These are phyloP conservation scores for Nebria ingens DNA, from an alignment of 1,140 invertebrate genomes.

Conservation along the genomic window DNA sequence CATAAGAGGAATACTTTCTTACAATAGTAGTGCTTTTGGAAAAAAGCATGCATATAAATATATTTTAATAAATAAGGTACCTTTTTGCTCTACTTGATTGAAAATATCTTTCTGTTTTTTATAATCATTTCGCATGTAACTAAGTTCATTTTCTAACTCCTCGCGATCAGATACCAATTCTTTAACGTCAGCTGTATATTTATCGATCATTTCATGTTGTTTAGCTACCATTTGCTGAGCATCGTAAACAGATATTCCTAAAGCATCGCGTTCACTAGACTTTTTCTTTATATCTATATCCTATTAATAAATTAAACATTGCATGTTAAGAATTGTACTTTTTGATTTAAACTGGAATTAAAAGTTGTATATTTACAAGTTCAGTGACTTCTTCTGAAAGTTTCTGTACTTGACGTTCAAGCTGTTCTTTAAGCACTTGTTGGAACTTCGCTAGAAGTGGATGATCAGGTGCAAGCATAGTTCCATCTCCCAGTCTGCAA, in stretches of 20 bases:
- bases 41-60: too few species aligned
- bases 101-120: conserved; percentile 20
- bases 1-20: too few species aligned
- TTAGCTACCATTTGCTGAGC: conserved; percentile 25
- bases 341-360: neutral
- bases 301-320: conserved; percentile 11
- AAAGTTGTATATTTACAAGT: conserved; percentile 33
- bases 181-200: conserved; percentile 21
- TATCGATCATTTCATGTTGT: conserved; percentile 25
- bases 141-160: conserved; percentile 23
- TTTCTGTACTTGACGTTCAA: conserved; percentile 41
- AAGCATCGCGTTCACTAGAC: conserved; percentile 20
- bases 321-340: too few species aligned
- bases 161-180: conserved; percentile 21
- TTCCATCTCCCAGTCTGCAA: neutral
- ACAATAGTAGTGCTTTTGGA: too few species aligned
- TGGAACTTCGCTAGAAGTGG: conserved; percentile 54
- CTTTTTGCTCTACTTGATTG: conserved; percentile 21
- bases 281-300: conserved; percentile 26
- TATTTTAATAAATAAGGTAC: neutral
- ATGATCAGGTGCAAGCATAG: conserved; percentile 49
- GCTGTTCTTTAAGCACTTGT: conserved; percentile 44
- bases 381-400: conserved; percentile 46
- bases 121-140: conserved; percentile 19
- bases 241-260: conserved; percentile 29